Percentiles rank a stretch among this genome's conserved stretches.
Evolutionary conservation across 2,888 invertebrate species (phyloP).

Genomic region (Noctua pronuba): DNA sequence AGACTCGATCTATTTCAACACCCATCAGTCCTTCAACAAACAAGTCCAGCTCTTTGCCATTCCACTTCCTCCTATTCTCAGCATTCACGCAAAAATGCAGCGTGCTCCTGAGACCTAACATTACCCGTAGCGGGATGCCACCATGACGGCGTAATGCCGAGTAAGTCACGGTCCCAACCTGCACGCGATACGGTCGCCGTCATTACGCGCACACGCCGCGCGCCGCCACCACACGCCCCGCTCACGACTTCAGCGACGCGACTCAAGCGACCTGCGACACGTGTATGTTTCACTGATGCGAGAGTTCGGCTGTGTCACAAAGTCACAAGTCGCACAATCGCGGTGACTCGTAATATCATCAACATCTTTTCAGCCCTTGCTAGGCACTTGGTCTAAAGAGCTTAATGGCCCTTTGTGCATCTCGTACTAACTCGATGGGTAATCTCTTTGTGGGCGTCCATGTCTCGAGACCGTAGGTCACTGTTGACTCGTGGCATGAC

Average conservation of each 20-base stretch:
- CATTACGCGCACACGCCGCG: slow-evolving; percentile 44
- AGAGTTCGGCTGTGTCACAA: not conserved
- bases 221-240: slow-evolving; percentile 16
- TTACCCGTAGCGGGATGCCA: slow-evolving; percentile 29
- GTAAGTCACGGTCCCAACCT: slow-evolving; percentile 55
- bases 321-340: not conserved
- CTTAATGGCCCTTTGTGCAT: not conserved
- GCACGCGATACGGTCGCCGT: slow-evolving; percentile 40
- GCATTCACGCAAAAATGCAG: slow-evolving; percentile 6
- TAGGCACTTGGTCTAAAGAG: not conserved
- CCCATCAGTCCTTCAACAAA: no score
- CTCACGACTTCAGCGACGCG: not conserved
- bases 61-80: not conserved
- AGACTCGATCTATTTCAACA: not conserved
- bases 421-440: not conserved
- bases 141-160: slow-evolving; percentile 41
- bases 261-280: not conserved
- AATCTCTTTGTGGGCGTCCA: not conserved
- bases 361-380: not conserved
- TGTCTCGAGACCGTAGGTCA: not conserved
- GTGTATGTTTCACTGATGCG: not conserved
- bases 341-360: not conserved
- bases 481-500: not conserved
- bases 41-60: not conserved
- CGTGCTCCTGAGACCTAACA: slow-evolving; percentile 22